Evolutionary conservation across 1,140 invertebrate genomes (phyloP).

Genomic region (Lamellibrachia luymesi): DNA sequence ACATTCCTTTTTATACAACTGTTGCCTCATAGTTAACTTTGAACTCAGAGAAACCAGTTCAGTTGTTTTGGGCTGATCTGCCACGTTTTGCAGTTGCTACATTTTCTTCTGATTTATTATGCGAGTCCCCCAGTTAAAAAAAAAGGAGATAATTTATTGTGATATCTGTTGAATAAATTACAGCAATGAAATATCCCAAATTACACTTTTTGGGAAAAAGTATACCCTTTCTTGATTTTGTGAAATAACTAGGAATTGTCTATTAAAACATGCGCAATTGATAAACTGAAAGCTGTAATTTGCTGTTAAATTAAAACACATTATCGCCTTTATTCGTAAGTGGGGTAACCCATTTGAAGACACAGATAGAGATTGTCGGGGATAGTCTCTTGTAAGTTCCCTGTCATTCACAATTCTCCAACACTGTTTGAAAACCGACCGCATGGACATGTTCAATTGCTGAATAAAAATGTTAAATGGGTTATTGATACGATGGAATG

Average conservation of each 20-base stretch:
- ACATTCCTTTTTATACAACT: background rate
- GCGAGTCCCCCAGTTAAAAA: background rate
- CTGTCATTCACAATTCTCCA: background rate
- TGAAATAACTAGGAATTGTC: background rate
- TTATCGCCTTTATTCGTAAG: background rate
- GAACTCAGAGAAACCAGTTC: background rate
- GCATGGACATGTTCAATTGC: background rate
- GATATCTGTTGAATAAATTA: background rate
- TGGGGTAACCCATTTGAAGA: no score
- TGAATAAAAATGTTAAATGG: no score
- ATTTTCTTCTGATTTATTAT: background rate
- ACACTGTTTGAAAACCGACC: background rate
- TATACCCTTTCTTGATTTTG: background rate
- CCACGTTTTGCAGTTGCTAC: background rate
- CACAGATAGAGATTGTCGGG: background rate
- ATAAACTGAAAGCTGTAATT: background rate
- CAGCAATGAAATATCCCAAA: no score
- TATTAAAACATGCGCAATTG: background rate
- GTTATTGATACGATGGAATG: no score
- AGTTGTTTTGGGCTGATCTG: background rate
- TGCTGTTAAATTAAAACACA: background rate
- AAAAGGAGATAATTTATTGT: background rate
- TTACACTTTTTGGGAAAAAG: background rate
- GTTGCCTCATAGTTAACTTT: background rate
- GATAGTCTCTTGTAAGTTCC: background rate